phyloP scores from a whole-genome alignment of 2,113 vertebrate species.

The Indicator indicator region DNA sequence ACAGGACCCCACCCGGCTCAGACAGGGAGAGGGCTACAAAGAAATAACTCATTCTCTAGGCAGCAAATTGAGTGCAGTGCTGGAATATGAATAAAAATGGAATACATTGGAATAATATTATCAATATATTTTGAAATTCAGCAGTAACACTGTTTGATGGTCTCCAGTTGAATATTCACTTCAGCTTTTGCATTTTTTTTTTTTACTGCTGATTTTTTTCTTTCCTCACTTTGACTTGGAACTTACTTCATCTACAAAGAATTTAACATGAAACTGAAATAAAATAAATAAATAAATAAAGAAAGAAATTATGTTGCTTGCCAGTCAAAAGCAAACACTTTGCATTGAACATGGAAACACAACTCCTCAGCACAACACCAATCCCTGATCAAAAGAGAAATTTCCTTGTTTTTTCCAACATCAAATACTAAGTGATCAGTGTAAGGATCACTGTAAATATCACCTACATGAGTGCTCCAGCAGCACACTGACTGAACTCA shows the following conservation, averaged over 20 bases:
- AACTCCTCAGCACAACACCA: not conserved
- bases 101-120: not conserved
- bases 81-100: not conserved
- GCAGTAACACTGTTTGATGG: not conserved
- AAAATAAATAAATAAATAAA: too few relatives aligned
- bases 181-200: not conserved
- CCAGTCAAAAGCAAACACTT: not conserved
- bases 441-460: not conserved
- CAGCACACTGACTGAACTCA: not conserved
- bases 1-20: not conserved
- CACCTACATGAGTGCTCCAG: not conserved
- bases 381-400: constrained; percentile 17
- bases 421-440: constrained; percentile 29
- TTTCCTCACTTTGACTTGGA: not conserved
- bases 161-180: not conserved
- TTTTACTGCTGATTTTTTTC: too few relatives aligned
- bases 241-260: constrained; percentile 17
- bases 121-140: not conserved
- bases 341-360: not conserved
- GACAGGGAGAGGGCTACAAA: not conserved
- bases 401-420: not conserved
- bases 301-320: not conserved
- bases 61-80: not conserved
- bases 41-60: fast-evolving
- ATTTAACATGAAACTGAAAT: not conserved